phyloP scores from a whole-genome alignment of 2,888 invertebrate genomes.

The Scaptomyza reducta region DNA sequence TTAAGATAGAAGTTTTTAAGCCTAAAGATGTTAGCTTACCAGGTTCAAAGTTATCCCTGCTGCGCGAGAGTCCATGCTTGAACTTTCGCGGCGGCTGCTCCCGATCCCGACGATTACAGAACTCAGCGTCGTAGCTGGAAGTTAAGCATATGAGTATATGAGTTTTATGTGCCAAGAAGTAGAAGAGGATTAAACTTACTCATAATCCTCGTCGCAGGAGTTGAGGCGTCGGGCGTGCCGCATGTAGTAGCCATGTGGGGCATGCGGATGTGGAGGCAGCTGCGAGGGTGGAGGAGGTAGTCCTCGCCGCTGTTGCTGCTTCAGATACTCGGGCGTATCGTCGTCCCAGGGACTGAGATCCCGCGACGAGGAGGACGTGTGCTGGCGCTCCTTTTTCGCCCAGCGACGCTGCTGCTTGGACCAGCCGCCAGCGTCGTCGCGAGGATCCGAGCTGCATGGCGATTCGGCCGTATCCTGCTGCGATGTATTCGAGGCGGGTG shows the following conservation, averaged over 20 bases:
- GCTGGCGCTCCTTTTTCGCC: slow-evolving; percentile 86
- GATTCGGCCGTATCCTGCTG: slow-evolving; percentile 86
- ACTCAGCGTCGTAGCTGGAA: slow-evolving; percentile 83
- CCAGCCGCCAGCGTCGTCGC: slow-evolving; percentile 86
- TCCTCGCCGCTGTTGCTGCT: slow-evolving; percentile 79
- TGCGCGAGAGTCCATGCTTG: slow-evolving; percentile 82
- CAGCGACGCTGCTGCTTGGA: slow-evolving; percentile 84
- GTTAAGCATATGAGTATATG: background rate
- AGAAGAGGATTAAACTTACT: slow-evolving; percentile 85
- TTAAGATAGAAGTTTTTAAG: no score
- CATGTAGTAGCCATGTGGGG: slow-evolving; percentile 85
- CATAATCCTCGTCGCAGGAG: slow-evolving; percentile 90
- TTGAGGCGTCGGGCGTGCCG: slow-evolving; percentile 85
- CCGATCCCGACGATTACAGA: slow-evolving; percentile 74
- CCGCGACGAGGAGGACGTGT: slow-evolving; percentile 89
- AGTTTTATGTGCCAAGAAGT: background rate
- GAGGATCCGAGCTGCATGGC: slow-evolving; percentile 92
- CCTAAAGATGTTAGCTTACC: slow-evolving; percentile 50
- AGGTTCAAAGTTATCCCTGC: slow-evolving; percentile 83
- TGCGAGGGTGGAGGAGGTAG: slow-evolving; percentile 42
- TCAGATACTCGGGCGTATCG: slow-evolving; percentile 86
- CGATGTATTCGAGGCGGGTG: slow-evolving; percentile 80
- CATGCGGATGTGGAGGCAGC: slow-evolving; percentile 45
- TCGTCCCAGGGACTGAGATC: slow-evolving; percentile 93
- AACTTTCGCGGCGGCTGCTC: slow-evolving; percentile 79